Evolutionary conservation across 2,797 vertebrate species (phyloP).

Genomic region (Scolopax bukidnonensis): DNA sequence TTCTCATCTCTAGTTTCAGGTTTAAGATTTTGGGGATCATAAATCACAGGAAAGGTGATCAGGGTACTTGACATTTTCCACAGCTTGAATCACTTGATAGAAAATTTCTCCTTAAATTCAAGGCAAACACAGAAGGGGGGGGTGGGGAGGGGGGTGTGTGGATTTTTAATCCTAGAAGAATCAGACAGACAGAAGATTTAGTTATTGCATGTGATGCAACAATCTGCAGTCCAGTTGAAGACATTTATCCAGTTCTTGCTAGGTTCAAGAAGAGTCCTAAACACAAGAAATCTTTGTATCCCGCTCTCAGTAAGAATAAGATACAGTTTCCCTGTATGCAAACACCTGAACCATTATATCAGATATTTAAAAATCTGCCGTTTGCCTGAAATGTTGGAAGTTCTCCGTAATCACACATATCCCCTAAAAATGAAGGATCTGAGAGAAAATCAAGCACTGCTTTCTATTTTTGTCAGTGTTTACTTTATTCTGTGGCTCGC

Average conservation of each 20-base stretch:
- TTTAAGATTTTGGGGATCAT: neutral
- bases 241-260: neutral
- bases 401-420: slow-evolving; percentile 28
- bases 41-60: neutral
- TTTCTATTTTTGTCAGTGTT: slow-evolving; percentile 53
- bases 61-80: neutral
- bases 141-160: rapidly evolving
- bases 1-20: neutral
- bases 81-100: neutral
- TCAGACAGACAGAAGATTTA: neutral
- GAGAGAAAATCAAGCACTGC: slow-evolving; percentile 34
- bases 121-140: neutral
- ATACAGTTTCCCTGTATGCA: neutral
- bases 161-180: neutral
- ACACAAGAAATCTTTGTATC: neutral
- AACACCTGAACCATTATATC: slow-evolving; percentile 17
- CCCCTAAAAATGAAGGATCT: slow-evolving; percentile 47
- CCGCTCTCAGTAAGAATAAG: slow-evolving; percentile 38
- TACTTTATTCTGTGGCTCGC: slow-evolving; percentile 30
- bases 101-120: neutral
- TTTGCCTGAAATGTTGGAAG: slow-evolving; percentile 34
- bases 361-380: slow-evolving; percentile 19
- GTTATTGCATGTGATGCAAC: neutral
- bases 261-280: neutral
- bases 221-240: neutral